Evolutionary conservation across 2,113 vertebrate species (phyloP).

Genomic region (Pardalotus punctatus): DNA sequence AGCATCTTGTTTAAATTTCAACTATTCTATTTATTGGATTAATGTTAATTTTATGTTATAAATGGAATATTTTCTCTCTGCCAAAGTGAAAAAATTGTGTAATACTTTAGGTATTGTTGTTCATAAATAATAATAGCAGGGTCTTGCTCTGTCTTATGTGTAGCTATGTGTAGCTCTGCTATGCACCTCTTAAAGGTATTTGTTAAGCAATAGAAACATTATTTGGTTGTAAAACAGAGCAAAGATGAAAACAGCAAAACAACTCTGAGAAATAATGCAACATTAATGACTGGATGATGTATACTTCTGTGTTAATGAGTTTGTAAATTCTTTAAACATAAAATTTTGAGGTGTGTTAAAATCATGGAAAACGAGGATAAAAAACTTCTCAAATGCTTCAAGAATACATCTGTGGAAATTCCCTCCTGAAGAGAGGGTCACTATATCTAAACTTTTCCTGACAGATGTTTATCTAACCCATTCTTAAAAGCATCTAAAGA

Average conservation of each 20-base stretch:
- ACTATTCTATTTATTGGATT: background rate
- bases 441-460: background rate
- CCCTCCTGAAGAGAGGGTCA: background rate
- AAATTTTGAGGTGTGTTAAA: background rate
- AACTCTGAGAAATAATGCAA: background rate
- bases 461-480: constrained; percentile 33
- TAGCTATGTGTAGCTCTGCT: background rate
- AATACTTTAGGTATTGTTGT: background rate
- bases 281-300: background rate
- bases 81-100: background rate
- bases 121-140: background rate
- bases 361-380: background rate
- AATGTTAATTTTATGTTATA: background rate
- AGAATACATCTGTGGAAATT: background rate
- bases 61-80: background rate
- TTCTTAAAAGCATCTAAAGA: constrained; percentile 13
- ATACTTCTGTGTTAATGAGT: background rate
- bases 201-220: background rate
- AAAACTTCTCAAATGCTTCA: background rate
- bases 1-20: background rate
- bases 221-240: background rate
- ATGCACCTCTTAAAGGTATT: background rate
- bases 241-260: background rate
- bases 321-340: background rate
- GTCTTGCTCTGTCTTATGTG: background rate